Percentiles rank a stretch among this genome's conserved stretches.
phyloP scores from a whole-genome alignment of 1,140 invertebrate species.

The Papilio polyxenes region DNA sequence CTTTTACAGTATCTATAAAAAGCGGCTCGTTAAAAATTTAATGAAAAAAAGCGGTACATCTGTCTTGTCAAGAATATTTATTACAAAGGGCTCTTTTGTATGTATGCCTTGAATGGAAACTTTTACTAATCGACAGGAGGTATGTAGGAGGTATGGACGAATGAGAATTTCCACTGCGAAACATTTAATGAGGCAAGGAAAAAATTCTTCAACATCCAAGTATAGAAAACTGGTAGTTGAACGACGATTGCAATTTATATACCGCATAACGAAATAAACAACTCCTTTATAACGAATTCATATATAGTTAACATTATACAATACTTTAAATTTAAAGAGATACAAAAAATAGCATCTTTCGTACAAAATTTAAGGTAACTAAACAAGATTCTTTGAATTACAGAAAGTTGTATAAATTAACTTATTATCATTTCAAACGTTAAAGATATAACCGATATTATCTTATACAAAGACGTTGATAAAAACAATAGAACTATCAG shows the following conservation, averaged over 20 bases:
- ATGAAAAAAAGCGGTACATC: conserved; percentile 23
- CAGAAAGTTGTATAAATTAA: background rate
- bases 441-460: background rate
- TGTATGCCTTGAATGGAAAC: conserved; percentile 23
- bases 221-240: conserved; percentile 28
- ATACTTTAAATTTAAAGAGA: background rate
- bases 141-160: conserved; percentile 34
- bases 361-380: too few species aligned
- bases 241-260: conserved; percentile 30
- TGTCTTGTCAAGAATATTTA: conserved; percentile 30
- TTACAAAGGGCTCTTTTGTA: conserved; percentile 25
- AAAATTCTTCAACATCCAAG: conserved; percentile 31
- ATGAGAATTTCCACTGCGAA: conserved; percentile 33
- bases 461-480: background rate
- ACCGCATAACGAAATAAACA: conserved; percentile 25
- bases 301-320: background rate
- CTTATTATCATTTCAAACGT: background rate
- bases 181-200: conserved; percentile 35
- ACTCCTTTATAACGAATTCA: conserved; percentile 2
- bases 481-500: background rate
- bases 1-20: conserved; percentile 14
- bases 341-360: too few species aligned
- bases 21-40: background rate
- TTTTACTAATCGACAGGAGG: conserved; percentile 34
- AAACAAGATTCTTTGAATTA: background rate